phyloP scores from a whole-genome alignment of 2,888 invertebrate genomes.

The Lomographa bimaculata region DNA sequence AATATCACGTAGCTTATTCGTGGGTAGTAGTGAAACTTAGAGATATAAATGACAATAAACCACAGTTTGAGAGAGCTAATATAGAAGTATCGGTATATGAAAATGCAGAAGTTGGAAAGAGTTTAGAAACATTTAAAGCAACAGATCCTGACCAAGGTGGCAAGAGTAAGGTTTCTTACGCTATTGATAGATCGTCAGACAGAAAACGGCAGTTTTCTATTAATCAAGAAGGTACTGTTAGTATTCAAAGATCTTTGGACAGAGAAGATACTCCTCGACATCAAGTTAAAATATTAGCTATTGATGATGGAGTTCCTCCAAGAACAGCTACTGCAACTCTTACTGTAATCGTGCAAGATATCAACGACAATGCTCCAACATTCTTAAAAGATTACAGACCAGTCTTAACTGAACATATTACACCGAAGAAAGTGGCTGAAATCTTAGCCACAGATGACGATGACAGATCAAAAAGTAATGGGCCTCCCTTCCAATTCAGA shows the following conservation, averaged over 20 bases:
- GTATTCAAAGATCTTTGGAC: constrained; percentile 95
- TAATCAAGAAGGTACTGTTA: constrained; percentile 97
- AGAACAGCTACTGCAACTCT: constrained; percentile 97
- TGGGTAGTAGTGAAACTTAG: constrained; percentile 96
- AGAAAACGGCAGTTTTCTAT: constrained; percentile 97
- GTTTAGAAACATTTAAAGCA: constrained; percentile 96
- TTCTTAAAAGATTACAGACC: constrained; percentile 96
- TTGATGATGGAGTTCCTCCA: constrained; percentile 96
- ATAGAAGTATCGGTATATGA: constrained; percentile 96
- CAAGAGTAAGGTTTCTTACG: constrained; percentile 95
- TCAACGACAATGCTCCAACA: constrained; percentile 97
- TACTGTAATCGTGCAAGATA: constrained; percentile 97
- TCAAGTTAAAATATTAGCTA: constrained; percentile 97
- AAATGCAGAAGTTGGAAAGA: constrained; percentile 95
- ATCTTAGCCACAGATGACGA: constrained; percentile 97
- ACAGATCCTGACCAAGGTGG: constrained; percentile 98
- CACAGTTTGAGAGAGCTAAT: constrained; percentile 96
- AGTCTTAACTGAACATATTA: constrained; percentile 96
- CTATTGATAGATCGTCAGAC: constrained; percentile 96
- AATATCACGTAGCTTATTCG: constrained; percentile 97
- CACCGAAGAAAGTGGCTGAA: constrained; percentile 95
- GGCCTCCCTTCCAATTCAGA: constrained; percentile 97
- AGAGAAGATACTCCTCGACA: constrained; percentile 97
- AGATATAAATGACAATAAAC: constrained; percentile 99
- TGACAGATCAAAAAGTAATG: constrained; percentile 96